Base-by-base conservation (phyloP, 2,888 invertebrate genomes). In the Andrena fulva region DNA sequence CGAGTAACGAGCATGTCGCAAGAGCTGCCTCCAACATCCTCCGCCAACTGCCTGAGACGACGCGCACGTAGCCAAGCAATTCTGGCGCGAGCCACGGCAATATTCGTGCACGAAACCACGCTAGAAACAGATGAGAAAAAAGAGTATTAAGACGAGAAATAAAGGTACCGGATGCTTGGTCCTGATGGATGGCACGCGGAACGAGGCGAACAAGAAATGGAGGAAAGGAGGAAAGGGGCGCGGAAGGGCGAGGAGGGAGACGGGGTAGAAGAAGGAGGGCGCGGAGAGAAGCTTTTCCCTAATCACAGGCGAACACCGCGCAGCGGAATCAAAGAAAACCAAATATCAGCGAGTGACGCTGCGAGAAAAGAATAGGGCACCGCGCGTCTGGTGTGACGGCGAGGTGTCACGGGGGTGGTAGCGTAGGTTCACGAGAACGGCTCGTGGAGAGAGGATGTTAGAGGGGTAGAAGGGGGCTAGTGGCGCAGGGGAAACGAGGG, bases 261-360 rank as follows among this genome's bases (percentile, higher is more conserved):
- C 33, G 68, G 27, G 66, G 63, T 42, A 24, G 27, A 68, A 74
- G 78, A 68, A 54, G 50, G 75, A 74, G 66, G 80, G 60, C 59
- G 73, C 69, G 66, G 77, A 80, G 77, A 69, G 80, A 76, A 80
- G 87, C 77, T 89, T 85, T 79, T 88, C 87, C 85, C 86, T 90
- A 90, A 90, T 89, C 84, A 90, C 85, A 72, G 80, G 68, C 82
- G 77, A 86, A 86, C 70, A 69, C 68, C 83, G 77, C 27, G 42
- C 75, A 52, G 77, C 52, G 78, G 84, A 89, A 87, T 87, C 84
- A 89, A 90, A 89, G 89, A 87, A 90, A 89, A 89, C 85, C 82
- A 84, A 89, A 89, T 90, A 89, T 89, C 84, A 84, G 78, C 80
- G 85, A 85, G 85, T 72, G 76, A 84, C 82, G 80, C 67, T 56